These are phyloP conservation scores for Lagria hirta DNA, from an alignment of 2,888 invertebrate species.

Conservation along the genomic window DNA sequence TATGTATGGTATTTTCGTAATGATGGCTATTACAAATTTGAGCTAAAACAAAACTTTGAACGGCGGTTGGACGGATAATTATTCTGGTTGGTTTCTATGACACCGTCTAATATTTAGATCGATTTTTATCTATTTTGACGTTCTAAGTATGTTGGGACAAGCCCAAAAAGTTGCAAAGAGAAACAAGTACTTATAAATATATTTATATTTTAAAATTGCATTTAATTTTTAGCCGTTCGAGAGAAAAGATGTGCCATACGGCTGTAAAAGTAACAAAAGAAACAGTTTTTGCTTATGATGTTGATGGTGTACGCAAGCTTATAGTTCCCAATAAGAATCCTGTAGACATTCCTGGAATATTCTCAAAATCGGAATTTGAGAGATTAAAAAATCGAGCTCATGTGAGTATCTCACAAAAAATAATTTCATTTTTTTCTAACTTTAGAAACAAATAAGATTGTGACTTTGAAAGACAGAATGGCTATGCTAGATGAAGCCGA, in stretches of 20 bases:
- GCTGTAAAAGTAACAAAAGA: slow-evolving; percentile 27
- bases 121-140: too few relatives aligned
- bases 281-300: slow-evolving; percentile 33
- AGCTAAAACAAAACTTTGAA: too few relatives aligned
- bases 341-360: slow-evolving; percentile 61
- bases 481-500: slow-evolving; percentile 53
- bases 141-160: too few relatives aligned
- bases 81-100: too few relatives aligned
- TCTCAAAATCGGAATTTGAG: slow-evolving; percentile 62
- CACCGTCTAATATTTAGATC: too few relatives aligned
- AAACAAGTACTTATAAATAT: too few relatives aligned
- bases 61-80: too few relatives aligned
- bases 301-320: slow-evolving; percentile 54
- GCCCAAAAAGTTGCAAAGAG: too few relatives aligned
- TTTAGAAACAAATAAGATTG: slow-evolving; percentile 44
- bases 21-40: too few relatives aligned
- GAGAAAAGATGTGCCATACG: slow-evolving; percentile 16
- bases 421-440: slow-evolving; percentile 6
- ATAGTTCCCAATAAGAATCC: slow-evolving; percentile 58
- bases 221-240: too few relatives aligned
- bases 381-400: slow-evolving; percentile 62
- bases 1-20: too few relatives aligned
- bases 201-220: too few relatives aligned
- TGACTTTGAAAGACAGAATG: slow-evolving; percentile 55
- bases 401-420: slow-evolving; percentile 53